phyloP scores from a whole-genome alignment of 2,888 invertebrate genomes.

The Galeopsomyia nigrocyanea region DNA sequence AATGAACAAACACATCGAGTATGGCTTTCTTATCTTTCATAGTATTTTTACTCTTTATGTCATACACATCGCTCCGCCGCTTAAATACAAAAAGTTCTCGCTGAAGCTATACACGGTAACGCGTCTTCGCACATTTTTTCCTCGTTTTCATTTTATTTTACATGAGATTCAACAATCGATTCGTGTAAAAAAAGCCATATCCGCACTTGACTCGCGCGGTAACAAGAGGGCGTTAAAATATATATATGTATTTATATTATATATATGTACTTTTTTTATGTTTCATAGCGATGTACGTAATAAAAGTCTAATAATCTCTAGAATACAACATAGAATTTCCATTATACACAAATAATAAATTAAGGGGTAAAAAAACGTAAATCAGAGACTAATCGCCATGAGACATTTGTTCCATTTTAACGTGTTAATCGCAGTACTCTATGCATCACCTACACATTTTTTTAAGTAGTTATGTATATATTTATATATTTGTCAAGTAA shows the following conservation, averaged over 20 bases:
- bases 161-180: constrained; percentile 67
- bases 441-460: constrained; percentile 39
- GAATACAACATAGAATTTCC: constrained; percentile 62
- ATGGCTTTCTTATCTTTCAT: constrained; percentile 61
- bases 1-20: constrained; percentile 53
- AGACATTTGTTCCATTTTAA: constrained; percentile 35
- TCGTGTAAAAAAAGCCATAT: constrained; percentile 66
- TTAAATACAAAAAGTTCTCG: constrained; percentile 62
- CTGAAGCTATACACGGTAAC: constrained; percentile 65
- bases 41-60: constrained; percentile 59
- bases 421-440: constrained; percentile 41
- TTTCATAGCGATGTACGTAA: constrained; percentile 66
- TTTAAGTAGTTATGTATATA: constrained; percentile 6
- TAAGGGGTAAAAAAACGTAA: constrained; percentile 47
- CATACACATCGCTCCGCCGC: constrained; percentile 59
- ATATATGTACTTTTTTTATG: constrained; percentile 53
- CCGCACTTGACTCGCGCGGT: constrained; percentile 62
- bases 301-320: constrained; percentile 67
- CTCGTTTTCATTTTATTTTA: constrained; percentile 54
- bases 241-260: constrained; percentile 53
- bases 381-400: constrained; percentile 25
- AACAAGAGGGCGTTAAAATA: constrained; percentile 65
- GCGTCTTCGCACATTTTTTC: constrained; percentile 51
- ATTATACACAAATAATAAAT: constrained; percentile 65
- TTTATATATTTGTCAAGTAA: constrained; percentile 20